A percentile compares a stretch with the other conserved stretches of the same genome.
These are phyloP conservation scores for Brachionus asplanchnoidis DNA, from an alignment of 1,140 invertebrate species.

Conservation along the genomic window DNA sequence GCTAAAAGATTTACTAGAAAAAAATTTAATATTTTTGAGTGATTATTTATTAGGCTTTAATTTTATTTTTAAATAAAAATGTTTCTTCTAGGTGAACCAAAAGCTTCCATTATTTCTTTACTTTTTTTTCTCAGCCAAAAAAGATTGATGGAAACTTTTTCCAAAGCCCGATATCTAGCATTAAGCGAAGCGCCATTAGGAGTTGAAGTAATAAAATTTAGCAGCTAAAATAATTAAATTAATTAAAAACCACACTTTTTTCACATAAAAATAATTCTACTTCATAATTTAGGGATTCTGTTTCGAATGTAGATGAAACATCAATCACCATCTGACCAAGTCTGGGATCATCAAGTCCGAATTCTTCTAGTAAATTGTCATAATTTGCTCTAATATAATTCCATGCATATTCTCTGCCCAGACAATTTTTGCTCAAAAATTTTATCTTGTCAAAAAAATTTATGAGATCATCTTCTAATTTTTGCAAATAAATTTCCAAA, in stretches of 20 bases:
- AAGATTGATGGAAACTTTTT: constrained; percentile 15
- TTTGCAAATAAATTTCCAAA: constrained; percentile 11
- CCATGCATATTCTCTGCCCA: constrained; percentile 31
- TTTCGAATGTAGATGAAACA: constrained; percentile 16
- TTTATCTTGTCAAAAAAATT: constrained; percentile 39
- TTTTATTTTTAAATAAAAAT: background rate
- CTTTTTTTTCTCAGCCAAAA: background rate
- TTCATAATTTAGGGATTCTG: constrained; percentile 5
- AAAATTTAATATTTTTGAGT: too few relatives aligned
- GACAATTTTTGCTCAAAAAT: background rate
- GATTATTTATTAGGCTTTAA: background rate
- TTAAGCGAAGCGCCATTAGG: background rate
- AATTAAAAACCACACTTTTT: background rate
- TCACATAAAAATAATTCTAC: background rate
- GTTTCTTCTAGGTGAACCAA: background rate
- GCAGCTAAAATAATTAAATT: background rate
- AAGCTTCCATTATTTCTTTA: constrained; percentile 21
- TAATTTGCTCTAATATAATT: background rate
- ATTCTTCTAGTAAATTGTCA: background rate
- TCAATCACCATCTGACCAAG: constrained; percentile 34
- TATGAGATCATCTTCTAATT: constrained; percentile 10
- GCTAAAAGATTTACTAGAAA: too few relatives aligned
- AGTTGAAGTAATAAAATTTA: background rate
- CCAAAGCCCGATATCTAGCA: background rate
- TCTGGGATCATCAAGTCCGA: constrained; percentile 25